phyloP scores from a whole-genome alignment of 2,888 invertebrate genomes.

The Tribolium freemani region DNA sequence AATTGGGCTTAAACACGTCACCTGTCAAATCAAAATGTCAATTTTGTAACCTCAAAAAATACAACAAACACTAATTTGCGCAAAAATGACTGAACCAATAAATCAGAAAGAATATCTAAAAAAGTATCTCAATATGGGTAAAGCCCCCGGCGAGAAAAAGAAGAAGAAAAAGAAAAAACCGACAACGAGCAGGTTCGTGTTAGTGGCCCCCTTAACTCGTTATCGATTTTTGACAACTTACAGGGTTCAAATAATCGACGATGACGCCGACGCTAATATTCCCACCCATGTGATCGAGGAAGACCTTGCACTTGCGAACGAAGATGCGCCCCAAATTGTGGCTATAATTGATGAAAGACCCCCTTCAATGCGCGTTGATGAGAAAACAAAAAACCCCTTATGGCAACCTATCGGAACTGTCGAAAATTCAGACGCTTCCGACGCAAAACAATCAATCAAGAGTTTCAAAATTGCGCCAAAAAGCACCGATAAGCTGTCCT shows the following conservation, averaged over 20 bases:
- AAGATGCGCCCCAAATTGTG: constrained; percentile 92
- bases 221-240: constrained; percentile 24
- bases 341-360: constrained; percentile 89
- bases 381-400: constrained; percentile 60
- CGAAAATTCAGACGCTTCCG: background rate
- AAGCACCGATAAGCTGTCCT: constrained; percentile 4
- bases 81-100: constrained; percentile 59
- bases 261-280: constrained; percentile 78
- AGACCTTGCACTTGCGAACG: constrained; percentile 81
- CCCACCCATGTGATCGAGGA: constrained; percentile 75
- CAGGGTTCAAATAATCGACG: constrained; percentile 89
- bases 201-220: background rate
- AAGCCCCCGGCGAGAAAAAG: constrained; percentile 76
- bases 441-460: constrained; percentile 35
- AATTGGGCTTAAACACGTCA: background rate
- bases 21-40: background rate
- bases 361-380: constrained; percentile 71
- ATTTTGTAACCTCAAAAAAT: background rate
- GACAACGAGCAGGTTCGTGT: background rate
- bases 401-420: constrained; percentile 62
- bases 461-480: constrained; percentile 46
- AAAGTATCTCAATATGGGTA: constrained; percentile 79
- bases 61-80: background rate
- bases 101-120: constrained; percentile 85
- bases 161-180: constrained; percentile 72